Conservation (phyloP, 2,113 vertebrate species). For the Pardalotus punctatus region DNA sequence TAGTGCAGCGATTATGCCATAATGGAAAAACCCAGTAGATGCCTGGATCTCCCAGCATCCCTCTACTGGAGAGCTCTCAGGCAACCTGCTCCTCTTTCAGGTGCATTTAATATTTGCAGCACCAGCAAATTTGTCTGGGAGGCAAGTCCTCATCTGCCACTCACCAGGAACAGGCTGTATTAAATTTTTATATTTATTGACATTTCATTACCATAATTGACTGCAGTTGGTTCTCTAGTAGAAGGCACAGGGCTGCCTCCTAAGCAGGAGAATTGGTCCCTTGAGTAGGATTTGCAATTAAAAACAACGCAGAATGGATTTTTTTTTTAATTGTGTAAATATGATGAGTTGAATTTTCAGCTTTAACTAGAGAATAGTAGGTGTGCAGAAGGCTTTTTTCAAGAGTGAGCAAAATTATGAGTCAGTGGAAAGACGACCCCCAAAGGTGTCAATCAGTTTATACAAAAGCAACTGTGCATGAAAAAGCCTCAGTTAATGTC, state of each 20-base stretch:
- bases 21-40: conserved; percentile 61
- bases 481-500: conserved; percentile 82
- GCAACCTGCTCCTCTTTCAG: conserved; percentile 79
- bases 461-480: conserved; percentile 89
- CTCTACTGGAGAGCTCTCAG: conserved; percentile 60
- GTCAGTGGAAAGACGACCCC: conserved; percentile 79
- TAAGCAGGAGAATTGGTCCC: conserved; percentile 85
- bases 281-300: conserved; percentile 93
- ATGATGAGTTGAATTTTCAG: conserved; percentile 85
- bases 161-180: conserved; percentile 93
- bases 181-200: conserved; percentile 99
- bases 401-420: conserved; percentile 82
- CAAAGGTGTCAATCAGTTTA: conserved; percentile 92
- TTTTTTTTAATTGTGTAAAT: conserved; percentile 92
- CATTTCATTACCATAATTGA: conserved; percentile 99
- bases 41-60: conserved; percentile 60
- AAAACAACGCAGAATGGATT: conserved; percentile 87
- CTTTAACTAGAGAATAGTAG: conserved; percentile 79
- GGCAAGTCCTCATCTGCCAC: conserved; percentile 94
- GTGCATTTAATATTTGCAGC: conserved; percentile 91
- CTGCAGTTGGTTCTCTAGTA: conserved; percentile 85
- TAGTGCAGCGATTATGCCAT: conserved; percentile 25
- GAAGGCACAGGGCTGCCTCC: conserved; percentile 82
- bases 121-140: conserved; percentile 95
- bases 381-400: conserved; percentile 72